Percentiles rank a stretch among this genome's conserved stretches.
phyloP scores from a whole-genome alignment of 2,888 invertebrate genomes.

The Loripinus fragilis region DNA sequence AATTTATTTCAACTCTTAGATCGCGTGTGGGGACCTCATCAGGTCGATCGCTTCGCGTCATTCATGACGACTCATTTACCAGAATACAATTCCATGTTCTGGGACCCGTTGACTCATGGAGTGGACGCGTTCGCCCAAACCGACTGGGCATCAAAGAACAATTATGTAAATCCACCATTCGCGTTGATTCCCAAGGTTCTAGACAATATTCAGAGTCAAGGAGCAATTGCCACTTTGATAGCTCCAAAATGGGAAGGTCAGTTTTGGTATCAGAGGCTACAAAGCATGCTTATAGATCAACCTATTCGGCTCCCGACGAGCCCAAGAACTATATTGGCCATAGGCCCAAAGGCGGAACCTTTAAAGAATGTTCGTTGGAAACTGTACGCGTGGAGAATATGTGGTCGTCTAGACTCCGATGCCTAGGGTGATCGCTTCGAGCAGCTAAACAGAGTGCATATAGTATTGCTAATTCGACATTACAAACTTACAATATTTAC shows the following conservation, averaged over 20 bases:
- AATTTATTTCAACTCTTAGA: conserved; percentile 22
- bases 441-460: not conserved
- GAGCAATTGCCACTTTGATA: conserved; percentile 31
- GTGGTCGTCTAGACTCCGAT: conserved; percentile 18
- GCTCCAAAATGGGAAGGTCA: conserved; percentile 28
- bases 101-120: conserved; percentile 26
- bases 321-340: not conserved
- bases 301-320: conserved; percentile 11
- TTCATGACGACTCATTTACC: conserved; percentile 12
- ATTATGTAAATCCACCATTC: conserved; percentile 40
- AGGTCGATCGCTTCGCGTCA: conserved; percentile 29
- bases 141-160: conserved; percentile 29
- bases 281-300: not conserved
- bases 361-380: conserved; percentile 17
- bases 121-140: conserved; percentile 31
- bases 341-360: conserved; percentile 1
- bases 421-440: conserved; percentile 4
- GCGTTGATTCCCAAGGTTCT: conserved; percentile 27
- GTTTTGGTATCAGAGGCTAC: conserved; percentile 6
- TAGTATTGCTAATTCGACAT: conserved; percentile 13
- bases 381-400: conserved; percentile 24
- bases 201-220: conserved; percentile 8
- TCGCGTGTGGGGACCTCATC: conserved; percentile 33
- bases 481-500: not conserved
- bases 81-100: conserved; percentile 25